Evolutionary conservation across 1,140 invertebrate genomes (phyloP), one percentile per base, ranked within the genome.

Genomic region (Venustaconcha ellipsiformis): DNA sequence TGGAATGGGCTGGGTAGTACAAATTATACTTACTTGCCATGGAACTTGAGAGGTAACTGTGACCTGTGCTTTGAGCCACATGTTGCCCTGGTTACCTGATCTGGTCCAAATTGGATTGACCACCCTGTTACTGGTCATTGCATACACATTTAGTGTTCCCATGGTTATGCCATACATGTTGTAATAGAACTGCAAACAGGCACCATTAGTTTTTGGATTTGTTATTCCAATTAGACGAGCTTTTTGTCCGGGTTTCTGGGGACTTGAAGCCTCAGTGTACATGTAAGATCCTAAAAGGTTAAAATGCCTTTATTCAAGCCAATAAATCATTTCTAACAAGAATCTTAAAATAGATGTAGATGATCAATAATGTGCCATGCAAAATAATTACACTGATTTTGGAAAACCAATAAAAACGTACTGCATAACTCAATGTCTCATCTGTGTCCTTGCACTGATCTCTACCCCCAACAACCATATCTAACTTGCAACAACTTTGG

Each of bases 191-290:
- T 78, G 70, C 20, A 87, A 72, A 74, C 87, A 88, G 20, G 67
- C 75, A 11, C 74, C 74, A 15, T 48, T 70, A 14, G 76, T 82
- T n/a, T 78, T 73, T 30, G 79, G 63, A 48, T 82, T 80, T 8
- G 72, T 57, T 2, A 78, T 66, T 59, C 80, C 78, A 62, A 83
- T 80, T 14, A 87, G 70, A 4, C 81, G 72, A 12, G 84, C 80
- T 71, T 84, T 87, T 23, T 85, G 78, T 62, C 82, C 78, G 3
- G 75, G 57, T 60, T 60, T 70, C 30, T 78, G 80, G 20, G 86
- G 83, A 55, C 67, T 26, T 11, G 86, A 87, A 1, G 88, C 80
- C 75, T 89, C 88, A 60, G 85, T 88, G 78, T 86, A 89, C 64
- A 87, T 81, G 78, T 89, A 89, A 17, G 83, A 84, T 30, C 84